Evolutionary conservation across 2,113 vertebrate species (phyloP), one percentile per base, ranked within the genome.

Genomic region (Vulpes ferrilata): DNA sequence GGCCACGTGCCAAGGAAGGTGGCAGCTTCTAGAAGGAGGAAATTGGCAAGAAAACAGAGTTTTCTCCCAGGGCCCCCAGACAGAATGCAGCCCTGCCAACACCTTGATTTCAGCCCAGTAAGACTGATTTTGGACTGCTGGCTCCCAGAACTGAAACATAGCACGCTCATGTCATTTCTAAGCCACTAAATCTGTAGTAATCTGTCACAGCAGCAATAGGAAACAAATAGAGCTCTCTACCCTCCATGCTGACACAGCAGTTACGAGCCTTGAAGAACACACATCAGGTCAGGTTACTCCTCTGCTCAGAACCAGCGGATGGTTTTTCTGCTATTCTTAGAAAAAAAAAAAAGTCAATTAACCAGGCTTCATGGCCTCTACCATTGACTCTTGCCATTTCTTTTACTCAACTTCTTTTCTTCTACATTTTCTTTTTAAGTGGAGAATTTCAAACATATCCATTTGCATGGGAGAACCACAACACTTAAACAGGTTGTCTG

Each of bases 1-100:
- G 13, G 9, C 62, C 30, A 0, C 0, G 0, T 19, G 59, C 11
- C 9, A 16, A 55, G 78, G 35, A 38, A 3, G 0, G 2, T 11
- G 25, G 73, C 11, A 25, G 89, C 23, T 7, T 65, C 55, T 30
- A 22, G 48, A 76, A 23, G 74, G 59, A 8, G 32, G 57, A 16
- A 20, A 3, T 7, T 2, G 22, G 60, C 3, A 6, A 65, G 67
- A 38, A 59, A 22, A 30, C 7, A 9, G 48, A 25, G 9, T 30
- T 11, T 13, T 60, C 30, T 30, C 22, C 13, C 25, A 23, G 84
- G 22, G 22, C 16, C 2, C 19, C 2, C 2, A 0, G 16, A 79
- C n/a, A 20, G 69, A 23, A 1, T 9, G 2, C 25, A 43, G 88
- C n/a, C 9, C 16, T 32, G 27, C n/a, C 9, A 1, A 64, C 27